phyloP scores from a whole-genome alignment of 2,113 vertebrate genomes.

The Hyperopisus bebe region DNA sequence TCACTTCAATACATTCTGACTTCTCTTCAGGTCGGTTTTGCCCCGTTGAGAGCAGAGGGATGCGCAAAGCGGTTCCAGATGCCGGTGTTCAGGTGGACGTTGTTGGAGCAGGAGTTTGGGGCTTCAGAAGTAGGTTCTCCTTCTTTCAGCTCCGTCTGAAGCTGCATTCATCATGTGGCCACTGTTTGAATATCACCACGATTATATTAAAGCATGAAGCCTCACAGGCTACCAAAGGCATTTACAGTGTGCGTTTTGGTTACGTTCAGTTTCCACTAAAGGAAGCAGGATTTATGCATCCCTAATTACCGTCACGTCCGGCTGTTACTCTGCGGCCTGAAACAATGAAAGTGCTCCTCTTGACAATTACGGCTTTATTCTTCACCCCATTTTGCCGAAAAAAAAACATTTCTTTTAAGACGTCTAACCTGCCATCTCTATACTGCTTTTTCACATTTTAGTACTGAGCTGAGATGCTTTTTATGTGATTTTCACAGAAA shows the following conservation, averaged over 20 bases:
- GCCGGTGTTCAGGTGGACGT: not conserved
- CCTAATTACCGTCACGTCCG: constrained; percentile 44
- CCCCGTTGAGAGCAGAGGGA: not conserved
- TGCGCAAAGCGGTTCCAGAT: not conserved
- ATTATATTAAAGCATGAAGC: constrained; percentile 74
- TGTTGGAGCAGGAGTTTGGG: not conserved
- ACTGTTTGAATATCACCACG: constrained; percentile 59
- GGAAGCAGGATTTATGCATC: constrained; percentile 53
- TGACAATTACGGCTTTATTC: constrained; percentile 39
- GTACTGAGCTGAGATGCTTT: not conserved
- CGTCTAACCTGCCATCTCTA: not conserved
- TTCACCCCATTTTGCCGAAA: not conserved
- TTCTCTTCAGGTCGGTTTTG: not conserved
- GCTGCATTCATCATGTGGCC: constrained; percentile 38
- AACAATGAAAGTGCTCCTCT: constrained; percentile 47
- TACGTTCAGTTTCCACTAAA: constrained; percentile 60
- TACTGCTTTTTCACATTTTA: not conserved
- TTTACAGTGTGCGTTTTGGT: constrained; percentile 35
- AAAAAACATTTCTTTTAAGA: not conserved
- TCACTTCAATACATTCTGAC: not conserved
- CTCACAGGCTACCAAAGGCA: constrained; percentile 60
- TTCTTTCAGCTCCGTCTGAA: constrained; percentile 51
- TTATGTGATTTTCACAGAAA: constrained; percentile 5
- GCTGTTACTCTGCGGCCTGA: constrained; percentile 57
- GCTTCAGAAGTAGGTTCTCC: not conserved